These are phyloP conservation scores for Cephalopholis sonnerati DNA, from an alignment of 2,113 vertebrate genomes.

Conservation along the genomic window DNA sequence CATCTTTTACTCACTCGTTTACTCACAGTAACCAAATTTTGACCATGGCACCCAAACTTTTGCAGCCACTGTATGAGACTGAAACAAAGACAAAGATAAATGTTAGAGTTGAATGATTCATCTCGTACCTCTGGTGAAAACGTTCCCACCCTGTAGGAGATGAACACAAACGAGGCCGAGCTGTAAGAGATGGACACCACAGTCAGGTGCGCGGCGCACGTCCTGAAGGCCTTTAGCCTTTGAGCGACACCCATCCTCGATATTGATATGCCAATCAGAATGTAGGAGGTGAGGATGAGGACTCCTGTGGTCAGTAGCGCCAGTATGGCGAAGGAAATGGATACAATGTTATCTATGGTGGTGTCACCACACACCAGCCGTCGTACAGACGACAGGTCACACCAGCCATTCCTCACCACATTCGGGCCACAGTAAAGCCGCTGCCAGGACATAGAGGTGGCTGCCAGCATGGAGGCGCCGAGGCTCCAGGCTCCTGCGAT, in stretches of 20 bases:
- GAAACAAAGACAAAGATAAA: background rate
- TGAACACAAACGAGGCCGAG: conserved; percentile 62
- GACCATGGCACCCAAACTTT: too few relatives aligned
- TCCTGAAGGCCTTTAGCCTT: conserved; percentile 49
- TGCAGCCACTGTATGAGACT: background rate
- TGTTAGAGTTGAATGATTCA: background rate
- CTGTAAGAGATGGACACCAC: conserved; percentile 65
- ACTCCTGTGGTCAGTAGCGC: conserved; percentile 45
- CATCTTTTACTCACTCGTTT: too few relatives aligned
- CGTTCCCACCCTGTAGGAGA: conserved; percentile 66
- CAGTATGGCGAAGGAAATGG: conserved; percentile 25
- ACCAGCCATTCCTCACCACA: conserved; percentile 57
- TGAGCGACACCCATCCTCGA: conserved; percentile 35
- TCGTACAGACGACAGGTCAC: conserved; percentile 56
- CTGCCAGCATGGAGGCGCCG: conserved; percentile 11
- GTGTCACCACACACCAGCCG: conserved; percentile 56
- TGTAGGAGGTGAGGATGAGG: conserved; percentile 62
- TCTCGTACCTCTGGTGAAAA: conserved; percentile 55
- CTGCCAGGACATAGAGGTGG: conserved; percentile 4
- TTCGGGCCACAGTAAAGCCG: conserved; percentile 54
- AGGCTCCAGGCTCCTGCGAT: conserved; percentile 75
- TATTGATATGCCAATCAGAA: conserved; percentile 45
- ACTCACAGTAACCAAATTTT: too few relatives aligned
- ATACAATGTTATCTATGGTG: conserved; percentile 6
- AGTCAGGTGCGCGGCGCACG: conserved; percentile 61